Conservation (phyloP, 1,140 invertebrate genomes). For the Musca domestica region DNA sequence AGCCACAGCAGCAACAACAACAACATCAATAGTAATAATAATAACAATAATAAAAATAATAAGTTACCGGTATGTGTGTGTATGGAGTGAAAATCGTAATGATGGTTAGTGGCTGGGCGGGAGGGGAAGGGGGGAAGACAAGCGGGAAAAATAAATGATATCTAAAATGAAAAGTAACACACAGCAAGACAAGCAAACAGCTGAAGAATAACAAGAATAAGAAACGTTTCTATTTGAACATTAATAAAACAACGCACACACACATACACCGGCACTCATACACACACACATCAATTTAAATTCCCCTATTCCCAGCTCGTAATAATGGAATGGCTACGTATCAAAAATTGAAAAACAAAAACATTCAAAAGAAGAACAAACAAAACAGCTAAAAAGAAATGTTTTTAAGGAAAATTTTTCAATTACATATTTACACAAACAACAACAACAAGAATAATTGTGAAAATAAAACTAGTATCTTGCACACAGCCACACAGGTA, state of each 20-base stretch:
- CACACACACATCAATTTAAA: neutral
- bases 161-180: too few relatives aligned
- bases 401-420: conserved; percentile 6
- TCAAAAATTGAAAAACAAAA: too few relatives aligned
- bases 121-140: too few relatives aligned
- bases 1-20: neutral
- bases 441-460: neutral
- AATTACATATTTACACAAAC: conserved; percentile 14
- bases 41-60: conserved; percentile 14
- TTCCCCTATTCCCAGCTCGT: too few relatives aligned
- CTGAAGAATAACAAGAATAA: neutral
- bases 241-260: conserved; percentile 11
- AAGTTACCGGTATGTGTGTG: too few relatives aligned
- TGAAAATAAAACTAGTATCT: conserved; percentile 13
- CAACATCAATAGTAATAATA: neutral
- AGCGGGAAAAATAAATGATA: too few relatives aligned
- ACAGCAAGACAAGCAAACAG: too few relatives aligned
- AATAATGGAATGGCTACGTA: too few relatives aligned
- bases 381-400: neutral
- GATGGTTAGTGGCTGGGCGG: too few relatives aligned
- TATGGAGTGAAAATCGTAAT: too few relatives aligned
- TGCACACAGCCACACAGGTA: neutral
- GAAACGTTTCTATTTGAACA: conserved; percentile 7
- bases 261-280: neutral
- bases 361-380: neutral